Percentiles rank a stretch among this genome's conserved stretches.
phyloP scores from a whole-genome alignment of 1,140 invertebrate genomes.

The Heliconius nattereri region DNA sequence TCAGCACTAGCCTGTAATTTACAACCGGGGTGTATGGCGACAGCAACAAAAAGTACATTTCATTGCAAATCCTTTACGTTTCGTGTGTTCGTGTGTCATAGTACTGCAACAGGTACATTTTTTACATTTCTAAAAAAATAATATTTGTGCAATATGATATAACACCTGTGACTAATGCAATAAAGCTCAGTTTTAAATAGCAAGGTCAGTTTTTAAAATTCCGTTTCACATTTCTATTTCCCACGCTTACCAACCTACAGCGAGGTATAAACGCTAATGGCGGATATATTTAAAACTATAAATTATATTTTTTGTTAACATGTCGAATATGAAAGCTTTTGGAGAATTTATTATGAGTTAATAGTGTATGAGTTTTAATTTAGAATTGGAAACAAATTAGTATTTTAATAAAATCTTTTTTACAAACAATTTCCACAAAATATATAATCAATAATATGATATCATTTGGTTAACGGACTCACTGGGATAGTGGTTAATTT shows the following conservation, averaged over 20 bases:
- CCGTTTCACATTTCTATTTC: constrained; percentile 7
- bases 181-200: background rate
- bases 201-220: background rate
- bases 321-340: background rate
- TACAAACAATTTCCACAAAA: too few species aligned
- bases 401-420: too few species aligned
- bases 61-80: constrained; percentile 18
- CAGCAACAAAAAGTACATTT: constrained; percentile 10
- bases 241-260: constrained; percentile 10
- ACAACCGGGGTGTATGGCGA: background rate
- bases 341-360: background rate
- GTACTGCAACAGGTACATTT: constrained; percentile 24
- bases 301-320: background rate
- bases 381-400: background rate
- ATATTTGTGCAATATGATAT: background rate
- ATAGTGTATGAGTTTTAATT: background rate
- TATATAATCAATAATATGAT: too few species aligned
- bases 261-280: background rate
- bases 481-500: too few species aligned
- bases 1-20: background rate
- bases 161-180: background rate
- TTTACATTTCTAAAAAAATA: background rate
- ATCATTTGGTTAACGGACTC: too few species aligned
- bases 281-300: background rate
- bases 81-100: constrained; percentile 6